Evolutionary conservation across 2,888 invertebrate species (phyloP).

Genomic region (Cistogaster globosa): DNA sequence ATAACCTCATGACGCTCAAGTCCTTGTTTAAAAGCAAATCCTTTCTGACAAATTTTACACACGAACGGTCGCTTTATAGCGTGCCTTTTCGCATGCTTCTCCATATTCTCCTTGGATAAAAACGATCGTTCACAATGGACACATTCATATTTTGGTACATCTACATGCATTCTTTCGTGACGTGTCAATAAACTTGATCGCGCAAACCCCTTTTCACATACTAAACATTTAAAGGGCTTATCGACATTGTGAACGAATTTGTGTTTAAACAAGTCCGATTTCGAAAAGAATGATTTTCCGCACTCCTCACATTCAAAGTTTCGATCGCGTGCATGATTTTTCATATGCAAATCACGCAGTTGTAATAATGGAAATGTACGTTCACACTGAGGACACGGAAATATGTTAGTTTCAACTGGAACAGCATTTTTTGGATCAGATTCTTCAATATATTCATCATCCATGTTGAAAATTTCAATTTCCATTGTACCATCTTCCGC

Average conservation of each 20-base stretch:
- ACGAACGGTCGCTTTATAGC: constrained; percentile 85
- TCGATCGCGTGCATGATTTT: constrained; percentile 86
- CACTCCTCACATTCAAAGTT: constrained; percentile 86
- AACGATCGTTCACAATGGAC: constrained; percentile 87
- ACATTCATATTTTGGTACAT: constrained; percentile 86
- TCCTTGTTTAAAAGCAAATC: constrained; percentile 85
- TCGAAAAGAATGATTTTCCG: constrained; percentile 86
- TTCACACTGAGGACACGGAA: constrained; percentile 88
- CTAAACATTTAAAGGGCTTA: constrained; percentile 86
- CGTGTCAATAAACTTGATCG: constrained; percentile 87
- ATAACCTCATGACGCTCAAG: constrained; percentile 86
- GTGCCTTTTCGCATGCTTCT: constrained; percentile 86
- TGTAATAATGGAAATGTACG: constrained; percentile 89
- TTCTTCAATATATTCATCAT: constrained; percentile 65
- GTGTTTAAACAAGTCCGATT: constrained; percentile 88
- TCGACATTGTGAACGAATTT: constrained; percentile 84
- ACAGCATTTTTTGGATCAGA: constrained; percentile 78
- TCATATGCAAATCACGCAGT: constrained; percentile 87
- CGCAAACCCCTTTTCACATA: constrained; percentile 87
- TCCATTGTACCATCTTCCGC: constrained; percentile 81
- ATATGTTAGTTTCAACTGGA: constrained; percentile 85
- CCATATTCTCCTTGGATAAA: constrained; percentile 86
- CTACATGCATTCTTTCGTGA: constrained; percentile 86
- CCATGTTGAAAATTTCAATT: constrained; percentile 80
- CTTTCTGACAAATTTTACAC: constrained; percentile 87